Evolutionary conservation across 37 sponge, comb jelly and placozoan genomes (phyloP).

Genomic region (Spongilla lacustris): DNA sequence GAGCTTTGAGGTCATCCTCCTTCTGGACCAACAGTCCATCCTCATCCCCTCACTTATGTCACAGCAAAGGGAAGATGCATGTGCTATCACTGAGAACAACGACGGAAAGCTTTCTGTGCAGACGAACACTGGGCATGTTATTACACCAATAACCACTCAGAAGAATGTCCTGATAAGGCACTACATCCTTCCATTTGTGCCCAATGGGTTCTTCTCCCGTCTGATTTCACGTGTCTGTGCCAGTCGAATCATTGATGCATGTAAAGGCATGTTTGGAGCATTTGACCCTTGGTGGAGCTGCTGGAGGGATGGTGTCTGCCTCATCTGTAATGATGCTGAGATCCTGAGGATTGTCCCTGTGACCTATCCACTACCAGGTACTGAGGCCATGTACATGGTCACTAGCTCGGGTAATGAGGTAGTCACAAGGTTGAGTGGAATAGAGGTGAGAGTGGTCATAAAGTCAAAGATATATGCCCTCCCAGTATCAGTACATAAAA

Average conservation of each 20-base stretch:
- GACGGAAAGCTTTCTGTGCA: background rate
- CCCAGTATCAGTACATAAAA: background rate
- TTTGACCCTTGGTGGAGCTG: conserved; percentile 64
- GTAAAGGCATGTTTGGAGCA: background rate
- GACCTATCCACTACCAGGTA: conserved; percentile 32
- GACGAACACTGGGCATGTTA: background rate
- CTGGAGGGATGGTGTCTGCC: conserved; percentile 73
- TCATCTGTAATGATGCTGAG: conserved; percentile 62
- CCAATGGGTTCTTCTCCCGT: conserved; percentile 81
- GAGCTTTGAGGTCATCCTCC: conserved; percentile 82
- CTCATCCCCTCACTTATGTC: conserved; percentile 90
- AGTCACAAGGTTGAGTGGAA: conserved; percentile 15
- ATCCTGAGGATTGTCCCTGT: conserved; percentile 66
- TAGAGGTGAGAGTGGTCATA: conserved; percentile 60
- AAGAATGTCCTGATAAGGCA: conserved; percentile 21
- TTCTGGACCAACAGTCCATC: conserved; percentile 52
- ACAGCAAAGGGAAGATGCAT: conserved; percentile 20
- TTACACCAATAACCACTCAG: conserved; percentile 5
- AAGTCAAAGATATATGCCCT: conserved; percentile 13
- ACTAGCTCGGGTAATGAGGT: background rate
- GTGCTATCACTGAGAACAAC: conserved; percentile 10
- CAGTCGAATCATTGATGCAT: conserved; percentile 22
- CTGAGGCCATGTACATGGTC: conserved; percentile 18
- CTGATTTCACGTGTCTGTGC: conserved; percentile 74
- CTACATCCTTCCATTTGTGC: conserved; percentile 69